Base-by-base conservation (phyloP, 2,113 vertebrate genomes). In the Larimichthys polyactis region DNA sequence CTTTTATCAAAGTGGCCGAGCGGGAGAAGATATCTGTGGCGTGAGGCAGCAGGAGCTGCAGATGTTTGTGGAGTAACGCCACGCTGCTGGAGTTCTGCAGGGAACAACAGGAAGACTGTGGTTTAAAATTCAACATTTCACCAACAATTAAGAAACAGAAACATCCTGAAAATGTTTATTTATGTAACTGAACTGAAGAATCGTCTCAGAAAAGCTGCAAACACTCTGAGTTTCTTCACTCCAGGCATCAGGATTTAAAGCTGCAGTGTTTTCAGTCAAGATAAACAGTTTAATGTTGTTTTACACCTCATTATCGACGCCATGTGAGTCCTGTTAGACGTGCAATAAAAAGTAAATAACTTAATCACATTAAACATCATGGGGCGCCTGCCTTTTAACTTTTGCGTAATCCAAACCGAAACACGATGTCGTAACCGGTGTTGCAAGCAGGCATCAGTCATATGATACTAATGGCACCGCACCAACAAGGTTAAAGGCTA, bases 21-120 rank as follows among this genome's bases (percentile, higher is more conserved):
- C 98, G 97, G 55, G 96, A 97, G 91, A 97, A 99, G 90, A 98
- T 99, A 51, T 99, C 98, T 4, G 97, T 97, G 77, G 98, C 97
- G n/a, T 99, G 98, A 79, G 98, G 98, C 90, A 99, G 89, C 52
- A 99, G 93, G 16, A 99, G 97, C 88, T 98, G 98, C 46, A 99
- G 96, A 75, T 99, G 98, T 77, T 99, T 99, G 95, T 99, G 98
- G 46, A 99, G 96, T 52, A 99, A 90, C n/a, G 98, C 96, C 84
- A 99, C 97, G 19, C 98, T 99, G 93, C 98, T 99, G 64, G 97
- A 99, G 89, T 96, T 97, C 98, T 99, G 88, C 58, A 55, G 29
- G 82, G n/a, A 76, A 44, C 27, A 27, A 76, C 3, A 55, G 0
- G 6, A 49, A 65, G 1, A 36, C 15, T 2, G 22, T 24, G 20